Base-by-base conservation (phyloP, 2,888 invertebrate species). In the Pogonocherus hispidulus region DNA sequence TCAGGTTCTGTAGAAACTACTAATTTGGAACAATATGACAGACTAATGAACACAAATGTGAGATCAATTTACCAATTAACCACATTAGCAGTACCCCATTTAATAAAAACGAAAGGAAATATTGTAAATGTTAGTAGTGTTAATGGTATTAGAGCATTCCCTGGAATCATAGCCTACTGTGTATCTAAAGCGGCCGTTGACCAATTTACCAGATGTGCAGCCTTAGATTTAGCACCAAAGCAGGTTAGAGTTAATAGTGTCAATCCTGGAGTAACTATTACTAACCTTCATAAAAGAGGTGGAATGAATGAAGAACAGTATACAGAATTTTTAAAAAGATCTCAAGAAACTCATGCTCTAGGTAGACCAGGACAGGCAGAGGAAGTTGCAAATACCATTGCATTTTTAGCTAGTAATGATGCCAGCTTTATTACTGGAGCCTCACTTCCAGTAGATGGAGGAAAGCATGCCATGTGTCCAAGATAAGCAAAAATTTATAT, bases 111-210 rank as follows among this genome's bases (percentile, higher is more conserved):
- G 0, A 93, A 95, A 85, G 75, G 74, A n/a, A 94, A 92, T 75
- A 93, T 98, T 77, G 97, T 99, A 0, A 99, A 98, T 84, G 94
- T 99, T 0, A 98, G 98, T 1, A 97, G 97, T 83, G 96, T 98
- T 0, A 94, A 93, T 80, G 98, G 98, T 2, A 89, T 96, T 20
- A 88, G 97, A 80, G 91, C 98, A 51, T 98, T 98, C 83, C 92
- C 97, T 1, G 94, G 94, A 5, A 93, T 97, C 0, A 85, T 98
- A 49, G 94, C 97, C 0, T 99, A 99, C 84, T 93, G 93, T 76
- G 92, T 99, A 84, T 96, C 97, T 0, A 99, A 99, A 86, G 90
- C 96, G 37, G 94, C 97, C 0, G 88, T 99, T 0, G 99, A 99
- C 85, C 98, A 98, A 83, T 92, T 99, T 74, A 99, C 99, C 0